phyloP scores from a whole-genome alignment of 2,113 vertebrate species.

The Syngnathus scovelli region DNA sequence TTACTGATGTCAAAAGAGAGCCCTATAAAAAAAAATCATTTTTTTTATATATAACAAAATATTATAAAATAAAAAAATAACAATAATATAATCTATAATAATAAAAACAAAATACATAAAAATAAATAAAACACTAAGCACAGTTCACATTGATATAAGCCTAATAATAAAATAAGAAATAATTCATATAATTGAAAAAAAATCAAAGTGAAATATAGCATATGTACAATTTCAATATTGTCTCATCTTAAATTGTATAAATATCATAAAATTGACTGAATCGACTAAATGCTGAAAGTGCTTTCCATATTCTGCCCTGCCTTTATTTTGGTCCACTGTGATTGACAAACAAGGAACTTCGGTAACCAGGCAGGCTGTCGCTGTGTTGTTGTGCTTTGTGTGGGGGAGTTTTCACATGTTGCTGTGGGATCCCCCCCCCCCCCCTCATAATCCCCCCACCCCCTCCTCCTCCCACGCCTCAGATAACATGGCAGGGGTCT shows the following conservation, averaged over 20 bases:
- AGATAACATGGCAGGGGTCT: constrained; percentile 69
- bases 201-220: no score
- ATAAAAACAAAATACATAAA: no score
- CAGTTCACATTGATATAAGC: no score
- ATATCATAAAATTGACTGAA: no score
- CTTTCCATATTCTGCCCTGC: neutral
- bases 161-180: no score
- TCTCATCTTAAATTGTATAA: no score
- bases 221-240: no score
- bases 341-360: constrained; percentile 14
- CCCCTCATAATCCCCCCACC: constrained; percentile 24
- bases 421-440: constrained; percentile 40
- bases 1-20: neutral
- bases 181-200: no score
- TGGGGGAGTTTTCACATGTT: constrained; percentile 63
- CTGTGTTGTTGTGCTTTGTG: constrained; percentile 52
- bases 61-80: no score
- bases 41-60: no score
- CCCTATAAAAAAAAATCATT: neutral
- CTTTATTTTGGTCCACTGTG: constrained; percentile 22
- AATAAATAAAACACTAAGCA: no score
- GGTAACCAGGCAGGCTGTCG: constrained; percentile 54
- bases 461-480: constrained; percentile 47
- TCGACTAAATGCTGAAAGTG: constrained; percentile 19
- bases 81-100: no score